A percentile compares a stretch with the other conserved stretches of the same genome.
phyloP scores from a whole-genome alignment of 2,113 vertebrate genomes.

The Dascyllus trimaculatus region DNA sequence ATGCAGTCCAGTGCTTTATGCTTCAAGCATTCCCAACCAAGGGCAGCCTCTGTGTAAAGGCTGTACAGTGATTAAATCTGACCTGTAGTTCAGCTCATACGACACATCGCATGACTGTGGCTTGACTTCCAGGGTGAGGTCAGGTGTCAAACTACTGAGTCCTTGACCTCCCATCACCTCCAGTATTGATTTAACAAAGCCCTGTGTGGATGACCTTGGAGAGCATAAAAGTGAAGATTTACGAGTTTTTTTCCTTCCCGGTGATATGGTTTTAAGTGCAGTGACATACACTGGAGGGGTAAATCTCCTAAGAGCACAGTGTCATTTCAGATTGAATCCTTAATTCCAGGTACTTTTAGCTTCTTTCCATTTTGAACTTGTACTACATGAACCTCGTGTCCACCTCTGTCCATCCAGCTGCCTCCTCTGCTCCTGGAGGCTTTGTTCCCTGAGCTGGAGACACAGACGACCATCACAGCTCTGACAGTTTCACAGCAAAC shows the following conservation, averaged over 20 bases:
- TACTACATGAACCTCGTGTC: not conserved
- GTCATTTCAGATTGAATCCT: constrained; percentile 11
- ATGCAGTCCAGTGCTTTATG: not conserved
- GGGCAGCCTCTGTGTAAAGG: constrained; percentile 19
- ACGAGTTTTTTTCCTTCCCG: constrained; percentile 28
- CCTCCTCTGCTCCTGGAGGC: not conserved
- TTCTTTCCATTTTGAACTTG: constrained; percentile 22
- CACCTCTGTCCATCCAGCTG: not conserved
- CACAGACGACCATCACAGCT: constrained; percentile 23
- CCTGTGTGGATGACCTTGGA: constrained; percentile 19
- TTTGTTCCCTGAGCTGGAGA: constrained; percentile 39
- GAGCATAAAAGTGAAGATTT: constrained; percentile 29
- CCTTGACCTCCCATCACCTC: constrained; percentile 47
- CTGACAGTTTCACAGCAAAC: constrained; percentile 49
- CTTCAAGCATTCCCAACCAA: not conserved
- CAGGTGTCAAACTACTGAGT: constrained; percentile 42
- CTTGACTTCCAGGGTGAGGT: constrained; percentile 32
- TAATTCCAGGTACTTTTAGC: constrained; percentile 9
- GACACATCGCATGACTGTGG: constrained; percentile 2
- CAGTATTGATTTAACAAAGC: constrained; percentile 48
- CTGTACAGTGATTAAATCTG: constrained; percentile 26
- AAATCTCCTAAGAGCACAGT: not conserved
- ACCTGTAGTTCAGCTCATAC: constrained; percentile 16
- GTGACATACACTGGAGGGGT: not conserved
- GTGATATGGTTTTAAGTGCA: constrained; percentile 38